Evolutionary conservation across 1,140 invertebrate genomes (phyloP), one percentile per base, ranked within the genome.

Genomic region (Dendroctonus valens): DNA sequence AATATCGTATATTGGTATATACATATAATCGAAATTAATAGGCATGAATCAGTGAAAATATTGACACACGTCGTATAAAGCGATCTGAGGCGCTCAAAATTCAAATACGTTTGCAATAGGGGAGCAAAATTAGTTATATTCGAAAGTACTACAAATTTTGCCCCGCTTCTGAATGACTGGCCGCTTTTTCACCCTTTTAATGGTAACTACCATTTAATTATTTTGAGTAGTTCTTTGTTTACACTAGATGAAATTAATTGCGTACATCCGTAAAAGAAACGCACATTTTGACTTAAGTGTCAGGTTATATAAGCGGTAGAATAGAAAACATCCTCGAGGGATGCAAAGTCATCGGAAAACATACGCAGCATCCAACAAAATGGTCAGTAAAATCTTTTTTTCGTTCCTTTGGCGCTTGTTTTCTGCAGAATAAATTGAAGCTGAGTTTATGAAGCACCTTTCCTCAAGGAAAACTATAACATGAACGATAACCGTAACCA

Each of bases 381-480:
- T 48, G 57, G 54, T 55, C 63, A 59, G 62, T 60, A 61, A 60
- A 60, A 63, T 63, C 48, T 59, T 59, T 64, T 67, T 50, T 64
- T 70, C 49, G 8, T 41, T 46, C 42, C 48, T 55, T 58, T 55
- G 50, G 59, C 64, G 64, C 49, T 12, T 57, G 55, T 65, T 66
- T 66, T 66, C 64, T 48, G 42, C 5, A 26, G 54, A 51, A 75
- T 75, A 75, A 73, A 75, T 75, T 74, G 75, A 69, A 68, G 69
- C 42, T 67, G 70, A 76, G 71, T 77, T 77, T 76, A 76, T 75
- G 72, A 73, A 71, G 70, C 71, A 77, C 75, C 75, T 77, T 77
- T 72, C 72, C 75, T 67, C 70, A 68, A 77, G 74, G 74, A 76
- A 76, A 76, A 77, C 75, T 74, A 74, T 77, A 77, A 77, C 73